A percentile compares a stretch with the other conserved stretches of the same genome.
Evolutionary conservation across 2,113 vertebrate species (phyloP).

Genomic region (Scomber scombrus): DNA sequence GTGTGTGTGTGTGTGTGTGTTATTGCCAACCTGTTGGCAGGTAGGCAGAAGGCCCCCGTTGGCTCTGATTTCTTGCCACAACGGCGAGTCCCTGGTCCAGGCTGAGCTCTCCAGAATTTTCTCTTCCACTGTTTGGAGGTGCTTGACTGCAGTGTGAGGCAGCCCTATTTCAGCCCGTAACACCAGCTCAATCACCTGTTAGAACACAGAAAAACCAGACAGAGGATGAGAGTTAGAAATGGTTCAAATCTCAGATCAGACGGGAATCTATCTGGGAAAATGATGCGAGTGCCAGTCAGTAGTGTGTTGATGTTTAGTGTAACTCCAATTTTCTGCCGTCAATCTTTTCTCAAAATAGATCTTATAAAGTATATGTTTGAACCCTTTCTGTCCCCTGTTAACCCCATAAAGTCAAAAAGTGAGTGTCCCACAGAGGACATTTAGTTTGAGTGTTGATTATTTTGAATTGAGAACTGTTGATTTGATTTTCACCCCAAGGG

Average conservation of each 20-base stretch:
- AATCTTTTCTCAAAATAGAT: too few relatives aligned
- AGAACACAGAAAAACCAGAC: background rate
- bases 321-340: too few relatives aligned
- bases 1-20: background rate
- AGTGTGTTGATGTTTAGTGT: too few relatives aligned
- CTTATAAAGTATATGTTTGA: too few relatives aligned
- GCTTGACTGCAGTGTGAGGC: constrained; percentile 83
- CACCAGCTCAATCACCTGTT: constrained; percentile 90
- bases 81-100: constrained; percentile 86
- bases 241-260: background rate
- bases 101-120: constrained; percentile 90
- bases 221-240: background rate
- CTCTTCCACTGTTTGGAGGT: constrained; percentile 88
- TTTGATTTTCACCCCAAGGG: too few relatives aligned
- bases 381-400: too few relatives aligned
- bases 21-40: constrained; percentile 87
- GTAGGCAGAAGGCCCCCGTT: constrained; percentile 85
- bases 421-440: too few relatives aligned
- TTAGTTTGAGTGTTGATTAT: too few relatives aligned
- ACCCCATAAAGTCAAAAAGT: too few relatives aligned
- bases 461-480: too few relatives aligned
- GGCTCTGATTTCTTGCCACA: constrained; percentile 89
- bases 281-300: too few relatives aligned
- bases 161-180: constrained; percentile 86
- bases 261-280: background rate